A percentile compares a stretch with the other conserved stretches of the same genome.
Conservation (phyloP, 2,113 vertebrate genomes). For the Raja brachyura region DNA sequence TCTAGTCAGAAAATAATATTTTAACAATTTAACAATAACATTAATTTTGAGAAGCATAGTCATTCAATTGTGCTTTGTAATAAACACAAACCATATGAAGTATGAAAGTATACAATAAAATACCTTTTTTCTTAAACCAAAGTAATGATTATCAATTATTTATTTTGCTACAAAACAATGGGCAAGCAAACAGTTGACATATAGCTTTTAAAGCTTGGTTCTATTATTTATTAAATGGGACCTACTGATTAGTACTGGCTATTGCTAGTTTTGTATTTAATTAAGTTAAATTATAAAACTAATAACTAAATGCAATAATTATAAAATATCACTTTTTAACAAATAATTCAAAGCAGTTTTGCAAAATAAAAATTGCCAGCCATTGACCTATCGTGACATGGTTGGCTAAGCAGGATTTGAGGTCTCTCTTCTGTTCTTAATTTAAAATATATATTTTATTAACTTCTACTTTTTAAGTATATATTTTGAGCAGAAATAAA, state of each 20-base stretch:
- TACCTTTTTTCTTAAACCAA: neutral
- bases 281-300: neutral
- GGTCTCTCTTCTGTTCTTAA: neutral
- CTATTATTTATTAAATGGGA: neutral
- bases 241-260: neutral
- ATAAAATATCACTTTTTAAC: neutral
- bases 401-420: neutral
- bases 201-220: neutral
- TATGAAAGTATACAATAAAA: neutral
- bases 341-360: neutral
- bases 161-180: neutral
- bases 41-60: neutral
- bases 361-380: neutral
- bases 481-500: neutral
- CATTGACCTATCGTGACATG: neutral
- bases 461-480: neutral
- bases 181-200: neutral
- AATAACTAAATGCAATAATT: neutral
- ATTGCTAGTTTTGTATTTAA: neutral
- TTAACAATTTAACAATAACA: neutral
- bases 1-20: neutral
- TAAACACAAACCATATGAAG: neutral
- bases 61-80: neutral
- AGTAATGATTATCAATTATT: neutral
- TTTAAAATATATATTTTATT: neutral